Evolutionary conservation across 2,888 invertebrate species (phyloP).

Genomic region (Leucania comma): DNA sequence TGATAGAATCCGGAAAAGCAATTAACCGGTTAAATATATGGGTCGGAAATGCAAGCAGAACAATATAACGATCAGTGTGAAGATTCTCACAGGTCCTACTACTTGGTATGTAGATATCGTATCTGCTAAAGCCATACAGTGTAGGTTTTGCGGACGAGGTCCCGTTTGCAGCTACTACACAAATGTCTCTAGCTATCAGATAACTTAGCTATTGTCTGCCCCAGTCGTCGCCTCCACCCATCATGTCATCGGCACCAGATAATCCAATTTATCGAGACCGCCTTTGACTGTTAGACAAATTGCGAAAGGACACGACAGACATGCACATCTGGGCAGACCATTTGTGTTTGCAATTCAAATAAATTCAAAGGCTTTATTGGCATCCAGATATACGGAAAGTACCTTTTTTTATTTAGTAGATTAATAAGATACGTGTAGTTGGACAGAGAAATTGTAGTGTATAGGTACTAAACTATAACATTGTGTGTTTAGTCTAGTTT

Average conservation of each 20-base stretch:
- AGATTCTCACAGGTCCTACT: background rate
- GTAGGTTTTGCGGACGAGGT: background rate
- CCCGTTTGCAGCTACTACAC: slow-evolving; percentile 19
- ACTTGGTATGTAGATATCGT: background rate
- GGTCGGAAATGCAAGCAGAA: background rate
- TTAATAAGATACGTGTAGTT: slow-evolving; percentile 14
- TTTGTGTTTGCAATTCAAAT: slow-evolving; percentile 49
- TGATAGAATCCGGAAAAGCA: background rate
- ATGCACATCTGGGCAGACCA: slow-evolving; percentile 33
- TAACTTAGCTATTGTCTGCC: slow-evolving; percentile 52
- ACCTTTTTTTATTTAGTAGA: slow-evolving; percentile 21
- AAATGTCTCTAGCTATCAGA: slow-evolving; percentile 29
- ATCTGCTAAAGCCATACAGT: slow-evolving; percentile 22
- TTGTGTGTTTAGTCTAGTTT: slow-evolving; percentile 4
- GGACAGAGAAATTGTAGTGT: background rate
- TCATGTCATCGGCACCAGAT: slow-evolving; percentile 67
- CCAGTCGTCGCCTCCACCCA: slow-evolving; percentile 60
- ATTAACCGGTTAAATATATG: background rate
- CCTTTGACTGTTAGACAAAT: slow-evolving; percentile 44
- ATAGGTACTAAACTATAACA: no score
- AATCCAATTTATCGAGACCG: slow-evolving; percentile 66
- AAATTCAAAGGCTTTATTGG: slow-evolving; percentile 38
- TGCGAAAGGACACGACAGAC: slow-evolving; percentile 18
- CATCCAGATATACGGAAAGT: slow-evolving; percentile 1
- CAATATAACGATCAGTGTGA: background rate